Evolutionary conservation across 2,113 vertebrate species (phyloP).

Genomic region (Cariama cristata): DNA sequence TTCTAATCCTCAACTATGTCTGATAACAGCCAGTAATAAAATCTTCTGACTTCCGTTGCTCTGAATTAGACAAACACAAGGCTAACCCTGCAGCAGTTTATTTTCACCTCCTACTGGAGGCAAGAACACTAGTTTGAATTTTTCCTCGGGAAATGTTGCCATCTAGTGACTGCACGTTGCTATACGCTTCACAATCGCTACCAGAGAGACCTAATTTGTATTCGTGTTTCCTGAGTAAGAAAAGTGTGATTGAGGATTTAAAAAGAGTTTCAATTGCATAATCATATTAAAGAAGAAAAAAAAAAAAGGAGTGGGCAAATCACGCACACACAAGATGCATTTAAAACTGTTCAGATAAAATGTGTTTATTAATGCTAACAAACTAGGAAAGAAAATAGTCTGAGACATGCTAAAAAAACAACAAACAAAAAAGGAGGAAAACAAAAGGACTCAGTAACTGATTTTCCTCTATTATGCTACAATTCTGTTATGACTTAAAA

Average conservation of each 20-base stretch:
- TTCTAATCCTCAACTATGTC: not conserved
- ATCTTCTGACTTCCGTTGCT: not conserved
- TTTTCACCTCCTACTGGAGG: not conserved
- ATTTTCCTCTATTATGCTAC: not conserved
- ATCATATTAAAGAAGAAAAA: not conserved
- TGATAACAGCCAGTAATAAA: slow-evolving; percentile 1
- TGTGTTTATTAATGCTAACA: not conserved
- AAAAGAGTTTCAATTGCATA: not conserved
- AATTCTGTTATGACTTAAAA: not conserved
- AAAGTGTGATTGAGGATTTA: not conserved
- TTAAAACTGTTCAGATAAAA: not conserved
- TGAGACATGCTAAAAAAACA: not conserved
- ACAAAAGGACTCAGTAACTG: not conserved
- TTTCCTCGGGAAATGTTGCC: slow-evolving; percentile 42
- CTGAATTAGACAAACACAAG: slow-evolving; percentile 1
- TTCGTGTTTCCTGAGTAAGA: accelerated
- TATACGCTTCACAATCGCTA: not conserved
- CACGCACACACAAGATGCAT: not conserved
- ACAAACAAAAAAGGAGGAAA: not conserved
- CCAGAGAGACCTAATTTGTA: not conserved
- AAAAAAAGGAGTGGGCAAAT: not conserved
- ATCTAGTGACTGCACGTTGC: slow-evolving; percentile 3
- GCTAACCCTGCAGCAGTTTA: slow-evolving; percentile 29
- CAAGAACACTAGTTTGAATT: not conserved
- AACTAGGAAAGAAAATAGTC: not conserved